Evolutionary conservation across 2,888 invertebrate genomes (phyloP), one percentile per base, ranked within the genome.

Genomic region (Caenorhabditis parvicauda): DNA sequence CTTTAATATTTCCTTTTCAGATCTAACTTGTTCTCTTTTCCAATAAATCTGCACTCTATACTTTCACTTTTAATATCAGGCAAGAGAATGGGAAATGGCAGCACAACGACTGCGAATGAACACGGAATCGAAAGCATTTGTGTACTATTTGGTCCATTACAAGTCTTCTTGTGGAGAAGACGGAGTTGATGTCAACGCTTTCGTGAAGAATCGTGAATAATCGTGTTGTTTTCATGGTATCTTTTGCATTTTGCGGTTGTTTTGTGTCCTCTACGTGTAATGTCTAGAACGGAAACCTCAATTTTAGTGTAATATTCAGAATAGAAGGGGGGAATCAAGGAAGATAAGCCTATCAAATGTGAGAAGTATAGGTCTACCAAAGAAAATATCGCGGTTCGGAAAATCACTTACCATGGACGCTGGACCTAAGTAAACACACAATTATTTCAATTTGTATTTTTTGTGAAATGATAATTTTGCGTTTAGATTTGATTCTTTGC

Each of bases 341-440:
- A 79, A 79, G 62, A 80, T 79, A 45, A 77, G 76, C 28, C 65
- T 79, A 42, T 73, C 77, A 24, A 75, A 68, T 57, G 72, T 79
- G 53, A 69, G 76, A 25, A 76, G 79, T 22, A 76, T 78, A 53
- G 70, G 69, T 43, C 59, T 78, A 41, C 69, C 77, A 32, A 61
- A 75, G 39, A 59, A 72, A 46, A 67, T 76, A 44, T 73, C 77
- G 2, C 67, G 74, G 14, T 79, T 79, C 51, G 79, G 79, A 6
- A 79, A 79, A 56, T 74, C 75, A 12, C 56, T 80, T 3, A 79
- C 79, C 2, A 67, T 79, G 65, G 79, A 79, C 55, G 60, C 57
- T 22, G 64, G 66, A 27, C 51, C 61, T 6, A 70, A 70, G 38
- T 66, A 46, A 62, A 19, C 22, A 22, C 28, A 44, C 29, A 28